These are phyloP conservation scores for Microctenopoma lineatum DNA, from an alignment of 2,797 vertebrate species.

Conservation along the genomic window DNA sequence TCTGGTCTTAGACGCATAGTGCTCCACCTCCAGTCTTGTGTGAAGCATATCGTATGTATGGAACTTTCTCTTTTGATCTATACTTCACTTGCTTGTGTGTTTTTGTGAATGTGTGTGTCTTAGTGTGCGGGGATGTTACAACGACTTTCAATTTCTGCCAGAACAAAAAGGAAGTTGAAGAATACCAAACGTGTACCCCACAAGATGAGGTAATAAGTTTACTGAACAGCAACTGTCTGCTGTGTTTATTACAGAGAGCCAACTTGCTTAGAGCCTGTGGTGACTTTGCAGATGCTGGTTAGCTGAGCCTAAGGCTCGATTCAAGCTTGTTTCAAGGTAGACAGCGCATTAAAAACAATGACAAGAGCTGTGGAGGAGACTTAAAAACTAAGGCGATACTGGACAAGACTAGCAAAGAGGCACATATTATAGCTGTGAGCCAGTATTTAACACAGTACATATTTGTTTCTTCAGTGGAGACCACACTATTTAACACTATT, in stretches of 20 bases:
- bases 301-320: constrained; percentile 28
- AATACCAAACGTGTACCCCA: neutral
- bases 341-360: constrained; percentile 58
- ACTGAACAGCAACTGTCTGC: constrained; percentile 2
- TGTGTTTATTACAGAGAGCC: constrained; percentile 12
- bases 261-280: constrained; percentile 20
- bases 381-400: constrained; percentile 26
- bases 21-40: constrained; percentile 16
- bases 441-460: constrained; percentile 1
- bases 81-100: constrained; percentile 1
- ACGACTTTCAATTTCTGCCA: neutral
- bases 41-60: constrained; percentile 4
- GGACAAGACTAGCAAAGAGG: constrained; percentile 14
- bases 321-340: constrained; percentile 40
- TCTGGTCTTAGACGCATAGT: constrained; percentile 15
- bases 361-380: constrained; percentile 39
- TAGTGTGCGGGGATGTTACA: neutral
- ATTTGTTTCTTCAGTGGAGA: constrained; percentile 4
- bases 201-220: neutral
- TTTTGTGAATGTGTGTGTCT: constrained; percentile 13
- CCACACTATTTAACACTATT: constrained; percentile 14
- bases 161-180: constrained; percentile 14
- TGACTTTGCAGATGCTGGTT: constrained; percentile 44
- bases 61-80: constrained; percentile 13
- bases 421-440: constrained; percentile 14